Evolutionary conservation across 2,113 vertebrate genomes (phyloP), one percentile per base, ranked within the genome.

Genomic region (Chelonoidis abingdonii): DNA sequence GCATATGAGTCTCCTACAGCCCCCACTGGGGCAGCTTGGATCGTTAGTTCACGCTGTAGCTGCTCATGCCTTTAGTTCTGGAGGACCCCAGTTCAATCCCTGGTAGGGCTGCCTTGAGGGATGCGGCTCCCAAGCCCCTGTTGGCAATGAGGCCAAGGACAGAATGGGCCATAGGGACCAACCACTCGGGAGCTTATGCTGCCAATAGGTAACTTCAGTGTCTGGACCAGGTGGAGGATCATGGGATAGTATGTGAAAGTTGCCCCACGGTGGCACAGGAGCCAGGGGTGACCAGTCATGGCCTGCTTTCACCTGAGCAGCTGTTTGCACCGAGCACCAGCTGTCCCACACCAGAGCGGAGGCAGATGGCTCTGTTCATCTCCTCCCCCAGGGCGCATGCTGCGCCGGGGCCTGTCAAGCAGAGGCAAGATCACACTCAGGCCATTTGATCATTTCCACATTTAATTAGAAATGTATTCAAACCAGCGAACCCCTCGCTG

Each of bases 381-480:
- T 38, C 31, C 17, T 19, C 19, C 65, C 65, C 35, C 65, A 19
- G n/a, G 65, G n/a, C 35, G 1, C 19, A 35, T 1, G 65, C 65
- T 72, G 65, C 5, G 4, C 65, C 9, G 19, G 65, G 75, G 24
- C 47, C 41, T 44, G 75, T 27, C 41, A 27, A 44, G 75, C 24
- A 5, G 75, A 76, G 41, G 53, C 80, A 93, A 0, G 2, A 93
- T 83, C 3, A 52, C 54, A 82, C 82, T 57, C 1, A 0, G 3
- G 44, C 3, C 3, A 59, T 35, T 44, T 10, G 29, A 54, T 93
- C 50, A 83, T 80, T 86, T 96, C 93, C 92, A 88, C n/a, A 27
- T 98, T 98, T 97, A 97, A 97, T 97, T 95, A 98, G 92, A 97
- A 97, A 97, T 2, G 1, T 91, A 84, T 86, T 82, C 91, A 89